Percentiles rank a stretch among this genome's conserved stretches.
Conservation (phyloP, 2,113 vertebrate species). For the Corythoichthys haematopterus region DNA sequence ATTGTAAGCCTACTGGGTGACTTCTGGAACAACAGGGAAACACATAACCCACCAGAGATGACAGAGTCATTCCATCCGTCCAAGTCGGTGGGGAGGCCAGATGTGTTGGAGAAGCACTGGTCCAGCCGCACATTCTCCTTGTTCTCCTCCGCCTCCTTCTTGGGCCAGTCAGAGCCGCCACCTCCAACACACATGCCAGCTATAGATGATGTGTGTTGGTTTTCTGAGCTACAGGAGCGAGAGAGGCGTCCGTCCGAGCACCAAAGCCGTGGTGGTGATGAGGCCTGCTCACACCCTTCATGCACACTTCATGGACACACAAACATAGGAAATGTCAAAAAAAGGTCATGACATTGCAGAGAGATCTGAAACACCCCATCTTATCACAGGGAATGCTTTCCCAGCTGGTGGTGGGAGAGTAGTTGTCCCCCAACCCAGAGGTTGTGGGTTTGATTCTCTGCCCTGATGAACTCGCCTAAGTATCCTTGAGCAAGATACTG, state of each 20-base stretch:
- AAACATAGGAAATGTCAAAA: background rate
- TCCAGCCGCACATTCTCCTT: constrained; percentile 91
- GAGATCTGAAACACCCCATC: background rate
- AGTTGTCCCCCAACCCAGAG: no score
- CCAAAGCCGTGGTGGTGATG: constrained; percentile 79
- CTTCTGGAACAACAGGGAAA: background rate
- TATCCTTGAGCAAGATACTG: no score
- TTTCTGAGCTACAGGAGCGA: constrained; percentile 81
- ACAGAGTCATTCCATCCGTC: constrained; percentile 89
- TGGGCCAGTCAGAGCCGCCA: constrained; percentile 60
- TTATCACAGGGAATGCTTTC: no score
- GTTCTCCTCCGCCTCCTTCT: constrained; percentile 89
- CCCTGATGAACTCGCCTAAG: no score
- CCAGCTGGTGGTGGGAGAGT: no score
- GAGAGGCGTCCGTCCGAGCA: constrained; percentile 78
- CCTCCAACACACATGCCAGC: constrained; percentile 37
- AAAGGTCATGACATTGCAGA: background rate
- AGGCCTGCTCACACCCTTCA: constrained; percentile 78
- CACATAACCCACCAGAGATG: constrained; percentile 80
- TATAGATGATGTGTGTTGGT: constrained; percentile 52
- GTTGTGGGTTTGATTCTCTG: no score
- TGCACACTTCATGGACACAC: constrained; percentile 75
- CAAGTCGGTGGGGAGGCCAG: constrained; percentile 75
- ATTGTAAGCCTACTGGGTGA: no score
- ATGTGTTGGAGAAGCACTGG: constrained; percentile 80